Evolutionary conservation across 2,797 vertebrate species (phyloP).

Genomic region (Astyanax mexicanus): DNA sequence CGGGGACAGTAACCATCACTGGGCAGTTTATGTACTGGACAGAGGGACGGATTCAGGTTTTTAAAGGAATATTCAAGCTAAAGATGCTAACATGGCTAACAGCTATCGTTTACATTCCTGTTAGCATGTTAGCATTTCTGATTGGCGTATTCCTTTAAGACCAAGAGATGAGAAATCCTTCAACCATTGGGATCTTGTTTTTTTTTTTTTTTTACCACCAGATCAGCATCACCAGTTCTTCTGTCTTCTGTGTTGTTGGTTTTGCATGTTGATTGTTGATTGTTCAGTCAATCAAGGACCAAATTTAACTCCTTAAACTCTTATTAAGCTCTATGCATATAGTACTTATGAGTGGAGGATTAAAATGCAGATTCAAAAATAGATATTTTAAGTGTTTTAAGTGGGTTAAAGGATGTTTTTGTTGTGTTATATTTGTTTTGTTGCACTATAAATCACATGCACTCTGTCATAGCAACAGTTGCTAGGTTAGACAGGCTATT

Average conservation of each 20-base stretch:
- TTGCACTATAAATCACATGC: background rate
- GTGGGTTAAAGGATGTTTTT: too few relatives aligned
- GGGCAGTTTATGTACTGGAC: slow-evolving; percentile 33
- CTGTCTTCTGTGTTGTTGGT: background rate
- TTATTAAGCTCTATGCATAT: too few relatives aligned
- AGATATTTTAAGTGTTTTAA: background rate
- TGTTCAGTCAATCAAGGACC: background rate
- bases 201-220: too few relatives aligned
- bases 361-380: background rate
- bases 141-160: background rate
- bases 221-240: too few relatives aligned
- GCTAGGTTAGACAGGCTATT: too few relatives aligned
- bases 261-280: background rate
- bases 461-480: background rate
- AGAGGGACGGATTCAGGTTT: slow-evolving; percentile 1
- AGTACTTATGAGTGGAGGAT: background rate
- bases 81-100: slow-evolving; percentile 14
- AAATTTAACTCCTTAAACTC: background rate
- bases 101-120: background rate
- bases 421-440: background rate
- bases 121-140: slow-evolving; percentile 26
- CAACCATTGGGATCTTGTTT: background rate
- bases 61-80: slow-evolving; percentile 3
- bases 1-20: slow-evolving; percentile 49
- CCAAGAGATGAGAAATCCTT: background rate